Evolutionary conservation across 1,140 invertebrate genomes (phyloP), one percentile per base, ranked within the genome.

Genomic region (Coenobita brevimanus): DNA sequence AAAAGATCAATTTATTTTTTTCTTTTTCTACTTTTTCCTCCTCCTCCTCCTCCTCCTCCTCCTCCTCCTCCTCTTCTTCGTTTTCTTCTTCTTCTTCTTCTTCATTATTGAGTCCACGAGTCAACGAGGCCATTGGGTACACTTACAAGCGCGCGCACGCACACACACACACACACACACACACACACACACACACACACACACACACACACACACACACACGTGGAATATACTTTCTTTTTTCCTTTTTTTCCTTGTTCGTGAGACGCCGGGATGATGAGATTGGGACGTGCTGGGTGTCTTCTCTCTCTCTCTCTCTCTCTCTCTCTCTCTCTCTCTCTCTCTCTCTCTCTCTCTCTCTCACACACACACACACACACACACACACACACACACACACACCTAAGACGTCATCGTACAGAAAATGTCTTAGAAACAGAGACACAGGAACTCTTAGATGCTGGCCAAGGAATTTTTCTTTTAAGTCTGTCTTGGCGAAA

Each of bases 361-460:
- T 50, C 46, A 50, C 46, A 8, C 46, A 50, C 46, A 8, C 46
- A 6, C 46, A 50, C 46, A 69, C 15, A 69, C 64, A 69, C 27
- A 69, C 64, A n/a, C 64, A 69, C 64, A 69, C 64, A 69, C 64
- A 8, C 46, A 8, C 46, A 69, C 64, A 69, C 64, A 69, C 64
- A 69, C 8, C 46, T 50, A 50, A 17, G 1, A 69, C 64, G 17
- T 3, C 27, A n/a, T n/a, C 24, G 24, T 30, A 27, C 41, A 54
- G 21, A 54, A 15, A 17, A 21, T 50, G 21, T 46, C 46, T 46
- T 24, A 78, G 21, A 54, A 0, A 1, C 13, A 78, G 0, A 78
- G 41, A 78, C 75, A 50, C 24, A 78, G 0, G 27, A 36, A 78
- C 30, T 41, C 71, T 41, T 13, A 41, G 13, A 78, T 27, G 24